Base-by-base conservation (phyloP, 2,797 vertebrate genomes). In the Selene dorsalis region DNA sequence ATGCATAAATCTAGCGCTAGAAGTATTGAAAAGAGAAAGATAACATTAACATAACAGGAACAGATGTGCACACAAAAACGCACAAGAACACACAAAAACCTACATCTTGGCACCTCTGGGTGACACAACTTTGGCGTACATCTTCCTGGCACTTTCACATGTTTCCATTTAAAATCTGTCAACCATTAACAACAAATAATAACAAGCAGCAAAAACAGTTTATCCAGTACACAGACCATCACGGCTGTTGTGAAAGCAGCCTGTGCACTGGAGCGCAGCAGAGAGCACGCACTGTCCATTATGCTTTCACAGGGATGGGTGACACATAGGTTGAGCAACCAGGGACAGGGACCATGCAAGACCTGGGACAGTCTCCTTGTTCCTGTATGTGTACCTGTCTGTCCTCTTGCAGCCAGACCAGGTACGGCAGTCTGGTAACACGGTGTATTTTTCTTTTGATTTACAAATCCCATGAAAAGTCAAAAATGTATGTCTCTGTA, bases 161-260 rank as follows among this genome's bases (percentile, higher is more conserved):
- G 79, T 80, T 63, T 89, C 77, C 69, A 88, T 91, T 87, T 80
- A 69, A 88, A 90, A 91, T 86, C 77, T 73, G 83, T 95, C 91
- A 95, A 92, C 92, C 87, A 95, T 95, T 95, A 94, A 95, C 94
- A 65, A 88, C 92, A 94, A 94, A 95, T 92, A 93, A 95, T 92
- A 95, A 95, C 93, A 96, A 90, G 69, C 69, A 68, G 84, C 71
- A 77, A 86, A 72, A 91, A 90, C 79, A 85, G 93, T 93, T 91
- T 88, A 92, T 94, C 92, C 91, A 93, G 91, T 90, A 93, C 87
- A 84, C 85, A 84, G 87, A 80, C 72, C 84, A 57, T 89, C 80
- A 52, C 70, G 66, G 38, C 75, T 86, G 88, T 95, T 95, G 94
- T 91, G 93, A 94, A 94, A 95, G 91, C 86, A 35, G 55, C 80